Conservation (phyloP, 1,140 invertebrate species). For the Hypothenemus hampei region DNA sequence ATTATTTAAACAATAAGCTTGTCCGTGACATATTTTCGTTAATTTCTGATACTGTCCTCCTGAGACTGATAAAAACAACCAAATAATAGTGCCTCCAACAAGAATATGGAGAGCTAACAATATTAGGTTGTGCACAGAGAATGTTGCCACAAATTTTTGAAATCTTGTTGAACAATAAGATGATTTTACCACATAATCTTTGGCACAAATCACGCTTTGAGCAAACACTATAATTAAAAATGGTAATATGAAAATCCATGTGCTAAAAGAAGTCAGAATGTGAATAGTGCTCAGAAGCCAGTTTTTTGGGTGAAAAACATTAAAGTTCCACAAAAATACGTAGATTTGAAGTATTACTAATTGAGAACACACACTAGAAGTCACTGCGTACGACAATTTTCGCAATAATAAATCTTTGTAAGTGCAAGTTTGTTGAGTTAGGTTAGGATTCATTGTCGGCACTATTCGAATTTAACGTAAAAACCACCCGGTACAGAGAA, state of each 20-base stretch:
- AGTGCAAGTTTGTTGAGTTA: conserved; percentile 22
- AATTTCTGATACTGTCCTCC: conserved; percentile 50
- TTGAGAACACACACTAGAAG: conserved; percentile 49
- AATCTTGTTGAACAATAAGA: conserved; percentile 57
- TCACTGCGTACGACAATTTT: conserved; percentile 48
- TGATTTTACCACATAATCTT: conserved; percentile 51
- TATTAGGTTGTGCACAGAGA: conserved; percentile 56
- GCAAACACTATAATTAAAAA: conserved; percentile 50
- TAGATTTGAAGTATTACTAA: conserved; percentile 50
- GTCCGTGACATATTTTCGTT: conserved; percentile 38
- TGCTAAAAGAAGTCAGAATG: conserved; percentile 50
- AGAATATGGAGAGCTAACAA: conserved; percentile 53
- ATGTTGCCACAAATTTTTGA: conserved; percentile 53
- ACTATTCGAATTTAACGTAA: too few species aligned
- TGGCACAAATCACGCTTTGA: conserved; percentile 56
- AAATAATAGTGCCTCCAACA: conserved; percentile 55
- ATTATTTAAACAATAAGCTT: conserved; percentile 48
- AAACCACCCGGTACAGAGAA: too few species aligned
- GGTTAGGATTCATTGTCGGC: conserved; percentile 34
- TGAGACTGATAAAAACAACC: conserved; percentile 57
- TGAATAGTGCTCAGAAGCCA: conserved; percentile 50
- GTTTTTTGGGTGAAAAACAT: conserved; percentile 48
- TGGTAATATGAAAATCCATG: conserved; percentile 53
- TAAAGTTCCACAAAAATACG: conserved; percentile 52
- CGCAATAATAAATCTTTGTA: conserved; percentile 48